Conservation (phyloP, 92 coral and sea anemone species). For the Palythoa caribaeorum region DNA sequence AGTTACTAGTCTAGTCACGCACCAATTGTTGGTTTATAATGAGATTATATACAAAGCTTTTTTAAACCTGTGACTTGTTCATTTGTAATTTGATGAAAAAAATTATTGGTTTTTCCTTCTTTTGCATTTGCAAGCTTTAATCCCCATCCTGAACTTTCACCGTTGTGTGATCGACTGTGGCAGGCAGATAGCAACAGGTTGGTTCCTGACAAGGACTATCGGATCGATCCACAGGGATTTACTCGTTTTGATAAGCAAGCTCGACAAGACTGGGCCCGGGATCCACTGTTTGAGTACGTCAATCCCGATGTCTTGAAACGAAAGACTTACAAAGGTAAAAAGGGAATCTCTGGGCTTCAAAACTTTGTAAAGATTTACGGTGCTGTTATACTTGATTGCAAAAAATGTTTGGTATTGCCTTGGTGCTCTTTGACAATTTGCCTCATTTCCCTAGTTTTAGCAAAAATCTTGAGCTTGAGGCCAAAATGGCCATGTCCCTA, state of each 20-base stretch:
- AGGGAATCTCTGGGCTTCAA: background rate
- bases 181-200: conserved; percentile 91
- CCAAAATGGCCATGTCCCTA: too few relatives aligned
- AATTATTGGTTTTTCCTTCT: background rate
- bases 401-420: background rate
- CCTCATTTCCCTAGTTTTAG: too few relatives aligned
- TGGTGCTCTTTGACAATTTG: too few relatives aligned
- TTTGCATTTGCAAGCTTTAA: conserved; percentile 44
- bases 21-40: too few relatives aligned
- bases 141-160: conserved; percentile 85
- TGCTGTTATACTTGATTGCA: conserved; percentile 5
- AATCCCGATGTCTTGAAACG: conserved; percentile 69
- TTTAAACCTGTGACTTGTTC: too few relatives aligned
- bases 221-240: conserved; percentile 93
- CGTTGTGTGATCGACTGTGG: conserved; percentile 87
- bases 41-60: too few relatives aligned
- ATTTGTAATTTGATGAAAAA: too few relatives aligned
- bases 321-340: conserved; percentile 80
- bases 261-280: conserved; percentile 73
- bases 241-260: conserved; percentile 77
- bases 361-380: conserved; percentile 15
- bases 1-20: too few relatives aligned
- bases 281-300: conserved; percentile 89
- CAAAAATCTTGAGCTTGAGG: too few relatives aligned
- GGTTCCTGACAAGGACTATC: conserved; percentile 81